Evolutionary conservation across 2,888 invertebrate species (phyloP).

Genomic region (Cotesia congregata): DNA sequence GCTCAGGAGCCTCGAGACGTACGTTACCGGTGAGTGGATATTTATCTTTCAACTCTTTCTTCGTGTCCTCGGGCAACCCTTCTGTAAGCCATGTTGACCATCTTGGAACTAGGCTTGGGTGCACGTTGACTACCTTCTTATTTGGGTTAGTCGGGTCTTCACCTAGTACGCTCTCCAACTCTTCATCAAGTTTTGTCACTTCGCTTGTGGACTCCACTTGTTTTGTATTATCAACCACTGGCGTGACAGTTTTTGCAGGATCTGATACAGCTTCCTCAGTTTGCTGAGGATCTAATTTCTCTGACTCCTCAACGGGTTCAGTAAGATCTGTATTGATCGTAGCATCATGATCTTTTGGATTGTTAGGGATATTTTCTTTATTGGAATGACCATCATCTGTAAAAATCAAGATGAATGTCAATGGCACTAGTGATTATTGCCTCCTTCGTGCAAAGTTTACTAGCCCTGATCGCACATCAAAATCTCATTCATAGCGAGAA

Average conservation of each 20-base stretch:
- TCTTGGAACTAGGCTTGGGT: constrained; percentile 37
- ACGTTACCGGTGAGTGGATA: constrained; percentile 43
- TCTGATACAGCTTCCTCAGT: background rate
- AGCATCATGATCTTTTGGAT: background rate
- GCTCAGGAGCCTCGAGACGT: constrained; percentile 37
- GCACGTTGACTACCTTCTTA: constrained; percentile 35
- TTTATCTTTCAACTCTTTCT: constrained; percentile 38
- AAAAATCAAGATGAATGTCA: constrained; percentile 23
- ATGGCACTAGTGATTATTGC: constrained; percentile 47
- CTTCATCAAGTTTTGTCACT: constrained; percentile 36
- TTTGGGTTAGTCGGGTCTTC: constrained; percentile 39
- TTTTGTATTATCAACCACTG: background rate
- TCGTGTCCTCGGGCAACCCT: constrained; percentile 39
- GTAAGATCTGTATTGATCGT: background rate
- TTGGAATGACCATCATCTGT: constrained; percentile 2
- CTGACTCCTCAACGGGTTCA: background rate
- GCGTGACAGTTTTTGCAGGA: background rate
- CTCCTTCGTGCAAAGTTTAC: constrained; percentile 48
- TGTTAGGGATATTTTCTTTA: constrained; percentile 7
- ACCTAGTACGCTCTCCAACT: constrained; percentile 35
- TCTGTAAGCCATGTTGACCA: constrained; percentile 39
- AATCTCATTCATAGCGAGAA: constrained; percentile 37
- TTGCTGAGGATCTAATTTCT: background rate
- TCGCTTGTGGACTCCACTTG: background rate
- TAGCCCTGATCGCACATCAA: constrained; percentile 40